phyloP scores from a whole-genome alignment of 2,888 invertebrate species.

The Melieria crassipennis region DNA sequence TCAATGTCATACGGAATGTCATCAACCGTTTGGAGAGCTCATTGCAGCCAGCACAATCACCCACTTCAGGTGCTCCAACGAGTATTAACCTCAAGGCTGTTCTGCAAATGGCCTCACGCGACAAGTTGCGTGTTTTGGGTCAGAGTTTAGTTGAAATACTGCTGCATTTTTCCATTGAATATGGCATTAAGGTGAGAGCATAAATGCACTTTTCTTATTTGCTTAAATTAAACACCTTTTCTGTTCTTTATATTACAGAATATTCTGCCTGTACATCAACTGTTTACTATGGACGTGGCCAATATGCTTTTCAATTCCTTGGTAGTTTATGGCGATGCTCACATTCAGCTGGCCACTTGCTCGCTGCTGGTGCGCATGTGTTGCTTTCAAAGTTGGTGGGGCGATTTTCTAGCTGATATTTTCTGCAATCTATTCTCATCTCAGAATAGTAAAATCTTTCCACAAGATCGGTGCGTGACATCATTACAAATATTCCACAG shows the following conservation, averaged over 20 bases:
- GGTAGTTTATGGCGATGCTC: conserved; percentile 81
- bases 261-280: conserved; percentile 61
- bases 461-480: conserved; percentile 79
- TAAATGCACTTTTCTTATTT: neutral
- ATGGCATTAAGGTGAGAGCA: conserved; percentile 64
- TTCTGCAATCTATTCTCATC: conserved; percentile 82
- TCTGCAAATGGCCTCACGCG: conserved; percentile 76
- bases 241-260: conserved; percentile 46
- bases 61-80: neutral
- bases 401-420: conserved; percentile 85
- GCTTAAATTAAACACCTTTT: neutral
- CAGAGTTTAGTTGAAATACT: conserved; percentile 86
- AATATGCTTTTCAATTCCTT: conserved; percentile 77
- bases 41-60: conserved; percentile 56
- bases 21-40: conserved; percentile 77
- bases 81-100: conserved; percentile 55
- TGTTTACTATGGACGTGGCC: conserved; percentile 67
- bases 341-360: conserved; percentile 81
- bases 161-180: conserved; percentile 75
- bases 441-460: conserved; percentile 80
- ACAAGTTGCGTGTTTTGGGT: conserved; percentile 83
- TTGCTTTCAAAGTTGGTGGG: conserved; percentile 87
- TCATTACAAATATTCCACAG: neutral
- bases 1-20: conserved; percentile 83
- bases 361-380: conserved; percentile 80